Percentiles rank a stretch among this genome's conserved stretches.
phyloP scores from a whole-genome alignment of 2,797 vertebrate genomes.

The Enteromius argenteus region DNA sequence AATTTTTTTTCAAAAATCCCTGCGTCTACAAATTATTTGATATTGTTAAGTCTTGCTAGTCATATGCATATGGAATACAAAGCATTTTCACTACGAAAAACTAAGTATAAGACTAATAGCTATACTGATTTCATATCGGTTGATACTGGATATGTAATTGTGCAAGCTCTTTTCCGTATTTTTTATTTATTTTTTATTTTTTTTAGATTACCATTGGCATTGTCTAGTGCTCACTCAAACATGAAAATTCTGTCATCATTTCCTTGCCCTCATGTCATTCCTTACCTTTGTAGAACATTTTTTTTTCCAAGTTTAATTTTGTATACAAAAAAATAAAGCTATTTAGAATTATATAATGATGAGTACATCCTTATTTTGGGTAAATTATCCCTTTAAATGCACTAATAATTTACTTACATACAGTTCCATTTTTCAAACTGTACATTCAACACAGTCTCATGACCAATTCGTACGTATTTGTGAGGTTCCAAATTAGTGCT shows the following conservation, averaged over 20 bases:
- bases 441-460: too few relatives aligned
- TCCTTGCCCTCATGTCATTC: background rate
- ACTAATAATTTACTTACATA: background rate
- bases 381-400: background rate
- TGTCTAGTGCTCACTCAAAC: background rate
- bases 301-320: background rate
- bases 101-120: background rate
- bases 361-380: too few relatives aligned
- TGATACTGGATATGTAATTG: background rate
- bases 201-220: background rate
- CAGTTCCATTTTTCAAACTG: too few relatives aligned
- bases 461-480: too few relatives aligned
- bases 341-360: background rate
- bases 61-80: background rate
- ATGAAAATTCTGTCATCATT: background rate
- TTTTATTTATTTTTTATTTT: background rate
- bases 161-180: too few relatives aligned
- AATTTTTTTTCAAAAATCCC: background rate
- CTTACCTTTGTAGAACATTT: background rate
- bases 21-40: background rate
- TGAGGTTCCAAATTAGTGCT: too few relatives aligned
- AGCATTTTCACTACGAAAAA: background rate
- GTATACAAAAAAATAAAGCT: too few relatives aligned
- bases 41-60: background rate
- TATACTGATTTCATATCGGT: background rate